phyloP scores from a whole-genome alignment of 2,888 invertebrate genomes.

The Choristoneura rosaceana region DNA sequence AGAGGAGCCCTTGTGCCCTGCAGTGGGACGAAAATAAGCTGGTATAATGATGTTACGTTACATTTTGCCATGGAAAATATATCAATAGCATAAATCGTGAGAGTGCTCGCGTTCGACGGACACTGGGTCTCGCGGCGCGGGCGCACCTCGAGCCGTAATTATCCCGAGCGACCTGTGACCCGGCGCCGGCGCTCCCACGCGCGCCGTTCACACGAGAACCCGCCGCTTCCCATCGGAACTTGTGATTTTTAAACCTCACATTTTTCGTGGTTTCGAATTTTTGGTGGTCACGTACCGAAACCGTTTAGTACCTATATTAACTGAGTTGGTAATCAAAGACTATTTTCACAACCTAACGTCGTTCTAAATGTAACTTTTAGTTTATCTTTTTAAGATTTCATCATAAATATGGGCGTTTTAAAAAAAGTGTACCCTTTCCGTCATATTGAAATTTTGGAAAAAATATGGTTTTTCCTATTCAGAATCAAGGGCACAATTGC shows the following conservation, averaged over 20 bases:
- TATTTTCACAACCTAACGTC: constrained; percentile 6
- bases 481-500: too few relatives aligned
- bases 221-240: constrained; percentile 76
- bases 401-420: too few relatives aligned
- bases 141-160: constrained; percentile 65
- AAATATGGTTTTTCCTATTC: too few relatives aligned
- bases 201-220: constrained; percentile 79
- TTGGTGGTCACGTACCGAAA: constrained; percentile 34
- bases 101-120: constrained; percentile 12
- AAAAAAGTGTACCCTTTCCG: too few relatives aligned
- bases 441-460: too few relatives aligned
- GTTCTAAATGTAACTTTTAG: too few relatives aligned
- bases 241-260: constrained; percentile 42
- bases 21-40: too few relatives aligned
- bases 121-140: constrained; percentile 47
- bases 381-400: too few relatives aligned
- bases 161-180: constrained; percentile 77
- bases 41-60: neutral
- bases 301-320: constrained; percentile 5
- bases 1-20: too few relatives aligned
- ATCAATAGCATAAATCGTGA: constrained; percentile 2
- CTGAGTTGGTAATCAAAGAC: constrained; percentile 16
- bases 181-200: constrained; percentile 67
- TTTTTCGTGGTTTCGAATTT: constrained; percentile 24
- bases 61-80: neutral